Base-by-base conservation (phyloP, 1,140 invertebrate genomes). In the Zaprionus gabonicus region DNA sequence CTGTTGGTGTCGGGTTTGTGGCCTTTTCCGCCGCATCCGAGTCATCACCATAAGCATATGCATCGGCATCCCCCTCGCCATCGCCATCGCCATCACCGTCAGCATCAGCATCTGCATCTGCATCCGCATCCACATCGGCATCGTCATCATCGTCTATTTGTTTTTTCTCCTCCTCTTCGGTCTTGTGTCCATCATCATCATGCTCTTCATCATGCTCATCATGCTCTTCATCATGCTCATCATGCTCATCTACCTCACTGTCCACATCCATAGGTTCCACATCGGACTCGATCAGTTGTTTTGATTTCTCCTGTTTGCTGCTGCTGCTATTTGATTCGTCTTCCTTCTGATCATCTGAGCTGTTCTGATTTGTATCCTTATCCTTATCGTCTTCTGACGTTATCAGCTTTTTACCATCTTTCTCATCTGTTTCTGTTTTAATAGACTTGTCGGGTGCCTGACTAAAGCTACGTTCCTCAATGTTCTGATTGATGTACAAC, bases 401-500 rank as follows among this genome's bases (percentile, higher is more conserved):
- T 0, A 23, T 15, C 23, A 10, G 31, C 31, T 63, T 31, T 2
- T 13, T 36, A 57, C 25, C 25, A 38, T 4, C 44, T 10, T 13
- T 34, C 15, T 67, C 71, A 10, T 9, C 46, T 10, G 49, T 46
- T 17, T 10, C 77, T 27, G 57, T 17, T 36, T 74, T 51, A 13
- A 57, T 28, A 4, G 57, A 27, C 53, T 75, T 71, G 4, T 17
- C 59, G 6, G 78, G 41, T 27, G 53, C 34, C n/a, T 74, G 66
- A 17, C 28, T 75, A 36, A 58, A 41, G 15, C 57, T 78, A 7
- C 65, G 66, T 58, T 91, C 71, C 67, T 75, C 78, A 13, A 81
- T 59, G 7, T 75, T 80, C 0, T 78, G 77, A 51, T 80, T 82
- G 3, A 92, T 88, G 51, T 88, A 82, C 58, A 96, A 95, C 92